Conservation (phyloP, 2,888 invertebrate genomes). For the Ethmia dodecea region DNA sequence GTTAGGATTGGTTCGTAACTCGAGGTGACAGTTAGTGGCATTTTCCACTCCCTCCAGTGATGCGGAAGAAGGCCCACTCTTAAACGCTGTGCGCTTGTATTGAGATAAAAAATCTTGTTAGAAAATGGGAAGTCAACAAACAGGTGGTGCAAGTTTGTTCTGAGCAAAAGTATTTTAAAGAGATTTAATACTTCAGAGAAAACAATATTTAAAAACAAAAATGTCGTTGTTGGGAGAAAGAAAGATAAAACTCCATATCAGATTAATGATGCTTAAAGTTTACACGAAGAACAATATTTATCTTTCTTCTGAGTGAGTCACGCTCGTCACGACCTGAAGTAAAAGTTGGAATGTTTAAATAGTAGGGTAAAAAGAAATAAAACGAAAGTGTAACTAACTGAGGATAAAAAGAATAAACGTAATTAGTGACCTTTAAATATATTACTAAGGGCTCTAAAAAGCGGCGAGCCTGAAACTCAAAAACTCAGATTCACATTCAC, state of each 20-base stretch:
- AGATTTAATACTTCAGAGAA: too few species aligned
- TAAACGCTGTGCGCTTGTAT: slow-evolving; percentile 32
- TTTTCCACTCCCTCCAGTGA: slow-evolving; percentile 44
- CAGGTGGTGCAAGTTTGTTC: slow-evolving; percentile 44
- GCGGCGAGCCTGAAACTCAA: slow-evolving; percentile 25
- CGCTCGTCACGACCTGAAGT: slow-evolving; percentile 42
- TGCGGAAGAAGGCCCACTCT: slow-evolving; percentile 45
- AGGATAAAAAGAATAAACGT: slow-evolving; percentile 19
- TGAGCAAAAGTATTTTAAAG: slow-evolving; percentile 42
- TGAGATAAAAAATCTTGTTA: slow-evolving; percentile 62
- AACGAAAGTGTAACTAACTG: slow-evolving; percentile 33
- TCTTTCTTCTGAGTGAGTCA: slow-evolving; percentile 37
- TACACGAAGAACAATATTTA: slow-evolving; percentile 10
- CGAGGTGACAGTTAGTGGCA: slow-evolving; percentile 29
- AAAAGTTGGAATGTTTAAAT: slow-evolving; percentile 46
- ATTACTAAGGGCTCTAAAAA: too few species aligned
- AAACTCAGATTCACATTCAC: slow-evolving; percentile 34
- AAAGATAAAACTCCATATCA: too few species aligned
- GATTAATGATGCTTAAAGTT: slow-evolving; percentile 3
- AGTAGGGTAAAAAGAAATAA: slow-evolving; percentile 29
- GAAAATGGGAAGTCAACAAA: slow-evolving; percentile 71
- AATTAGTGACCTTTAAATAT: too few species aligned
- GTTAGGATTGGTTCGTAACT: slow-evolving; percentile 3
- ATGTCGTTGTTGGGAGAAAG: too few species aligned
- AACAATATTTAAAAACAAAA: too few species aligned